Percentiles rank a stretch among this genome's conserved stretches.
phyloP scores from a whole-genome alignment of 2,113 vertebrate species.

The Leptobrachium leishanense region DNA sequence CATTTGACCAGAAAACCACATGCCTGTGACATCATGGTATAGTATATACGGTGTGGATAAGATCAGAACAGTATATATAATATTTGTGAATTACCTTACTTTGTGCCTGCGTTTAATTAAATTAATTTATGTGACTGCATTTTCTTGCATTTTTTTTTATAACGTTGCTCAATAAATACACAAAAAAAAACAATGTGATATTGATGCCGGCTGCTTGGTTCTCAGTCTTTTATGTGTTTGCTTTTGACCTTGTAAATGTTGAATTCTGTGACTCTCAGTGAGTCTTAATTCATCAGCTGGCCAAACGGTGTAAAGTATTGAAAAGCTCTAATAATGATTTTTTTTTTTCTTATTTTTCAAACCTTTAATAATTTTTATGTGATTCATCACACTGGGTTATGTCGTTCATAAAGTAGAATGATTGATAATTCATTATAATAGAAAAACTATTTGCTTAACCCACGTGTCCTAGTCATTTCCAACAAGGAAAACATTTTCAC shows the following conservation, averaged over 20 bases:
- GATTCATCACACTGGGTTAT: slow-evolving; percentile 4
- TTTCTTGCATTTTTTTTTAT: too few relatives aligned
- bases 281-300: background rate
- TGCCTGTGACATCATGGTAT: slow-evolving; percentile 36
- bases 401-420: background rate
- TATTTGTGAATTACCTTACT: background rate
- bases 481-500: background rate
- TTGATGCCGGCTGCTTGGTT: background rate
- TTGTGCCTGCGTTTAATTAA: background rate
- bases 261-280: background rate
- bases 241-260: background rate
- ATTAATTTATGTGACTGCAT: background rate
- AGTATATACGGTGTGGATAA: background rate
- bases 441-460: slow-evolving; percentile 35
- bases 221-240: background rate
- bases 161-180: background rate
- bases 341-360: slow-evolving; percentile 1
- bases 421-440: slow-evolving; percentile 32
- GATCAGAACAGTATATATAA: slow-evolving; percentile 18
- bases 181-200: background rate
- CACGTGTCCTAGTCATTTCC: slow-evolving; percentile 13
- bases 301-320: background rate
- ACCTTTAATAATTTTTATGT: background rate
- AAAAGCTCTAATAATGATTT: background rate
- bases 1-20: slow-evolving; percentile 44